These are phyloP conservation scores for Hylaeus anthracinus DNA, from an alignment of 1,140 invertebrate genomes.

Conservation along the genomic window DNA sequence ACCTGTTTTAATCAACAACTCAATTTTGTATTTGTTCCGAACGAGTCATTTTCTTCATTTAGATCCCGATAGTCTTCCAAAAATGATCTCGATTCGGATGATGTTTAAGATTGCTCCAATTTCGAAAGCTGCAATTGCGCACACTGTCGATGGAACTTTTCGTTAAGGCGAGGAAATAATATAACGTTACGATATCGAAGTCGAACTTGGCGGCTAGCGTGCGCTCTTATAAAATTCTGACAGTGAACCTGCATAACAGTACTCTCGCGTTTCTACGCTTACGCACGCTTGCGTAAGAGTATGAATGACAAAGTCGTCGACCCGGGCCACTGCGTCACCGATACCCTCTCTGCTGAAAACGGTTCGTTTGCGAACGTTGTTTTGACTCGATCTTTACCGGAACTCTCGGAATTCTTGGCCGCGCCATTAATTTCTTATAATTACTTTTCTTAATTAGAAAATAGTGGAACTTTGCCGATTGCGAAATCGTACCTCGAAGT, in stretches of 20 bases:
- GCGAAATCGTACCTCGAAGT: no score
- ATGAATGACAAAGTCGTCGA: slow-evolving; percentile 58
- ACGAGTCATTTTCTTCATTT: no score
- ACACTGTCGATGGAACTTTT: not conserved
- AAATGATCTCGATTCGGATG: no score
- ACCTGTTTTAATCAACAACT: no score
- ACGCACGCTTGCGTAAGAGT: slow-evolving; percentile 45
- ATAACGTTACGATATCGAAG: not conserved
- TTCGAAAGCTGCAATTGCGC: no score
- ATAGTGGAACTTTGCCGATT: no score
- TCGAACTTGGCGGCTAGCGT: not conserved
- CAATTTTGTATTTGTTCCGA: no score
- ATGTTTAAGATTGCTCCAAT: not conserved
- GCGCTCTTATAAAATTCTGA: slow-evolving; percentile 31
- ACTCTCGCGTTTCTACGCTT: slow-evolving; percentile 46
- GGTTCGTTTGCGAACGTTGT: slow-evolving; percentile 23
- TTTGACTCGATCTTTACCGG: not conserved
- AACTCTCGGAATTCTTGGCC: not conserved
- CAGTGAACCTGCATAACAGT: slow-evolving; percentile 41
- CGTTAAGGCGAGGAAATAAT: not conserved
- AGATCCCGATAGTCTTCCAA: no score
- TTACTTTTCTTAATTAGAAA: no score
- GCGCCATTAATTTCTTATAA: not conserved
- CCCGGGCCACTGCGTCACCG: slow-evolving; percentile 40
- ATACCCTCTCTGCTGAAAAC: slow-evolving; percentile 33